phyloP scores from a whole-genome alignment of 2,113 vertebrate genomes.

The Neogale vison region DNA sequence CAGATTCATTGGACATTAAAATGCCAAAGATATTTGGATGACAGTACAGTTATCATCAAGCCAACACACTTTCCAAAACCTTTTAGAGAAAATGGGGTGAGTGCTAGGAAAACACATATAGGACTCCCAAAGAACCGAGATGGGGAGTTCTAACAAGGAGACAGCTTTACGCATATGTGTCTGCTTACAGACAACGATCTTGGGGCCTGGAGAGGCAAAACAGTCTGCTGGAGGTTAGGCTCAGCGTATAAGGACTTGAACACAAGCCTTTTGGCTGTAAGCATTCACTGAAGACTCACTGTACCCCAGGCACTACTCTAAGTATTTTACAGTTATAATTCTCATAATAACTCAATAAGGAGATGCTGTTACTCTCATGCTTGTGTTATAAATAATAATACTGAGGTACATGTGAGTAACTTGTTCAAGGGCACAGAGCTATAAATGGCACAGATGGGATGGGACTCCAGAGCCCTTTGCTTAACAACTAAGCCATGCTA shows the following conservation, averaged over 20 bases:
- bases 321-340: not conserved
- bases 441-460: not conserved
- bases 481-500: not conserved
- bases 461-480: not conserved
- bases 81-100: not conserved
- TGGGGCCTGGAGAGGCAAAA: not conserved
- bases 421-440: not conserved
- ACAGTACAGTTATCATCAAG: not conserved
- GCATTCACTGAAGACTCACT: not conserved
- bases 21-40: not conserved
- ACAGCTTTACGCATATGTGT: not conserved
- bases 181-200: not conserved
- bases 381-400: not conserved
- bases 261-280: not conserved
- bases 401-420: not conserved
- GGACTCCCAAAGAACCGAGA: not conserved
- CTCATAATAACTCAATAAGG: not conserved
- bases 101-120: accelerated
- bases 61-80: not conserved
- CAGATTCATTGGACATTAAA: not conserved
- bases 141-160: not conserved
- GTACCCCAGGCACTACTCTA: not conserved
- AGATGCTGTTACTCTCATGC: not conserved
- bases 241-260: not conserved
- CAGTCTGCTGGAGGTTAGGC: not conserved